phyloP scores from a whole-genome alignment of 2,888 invertebrate genomes.

The Thumatha senex region DNA sequence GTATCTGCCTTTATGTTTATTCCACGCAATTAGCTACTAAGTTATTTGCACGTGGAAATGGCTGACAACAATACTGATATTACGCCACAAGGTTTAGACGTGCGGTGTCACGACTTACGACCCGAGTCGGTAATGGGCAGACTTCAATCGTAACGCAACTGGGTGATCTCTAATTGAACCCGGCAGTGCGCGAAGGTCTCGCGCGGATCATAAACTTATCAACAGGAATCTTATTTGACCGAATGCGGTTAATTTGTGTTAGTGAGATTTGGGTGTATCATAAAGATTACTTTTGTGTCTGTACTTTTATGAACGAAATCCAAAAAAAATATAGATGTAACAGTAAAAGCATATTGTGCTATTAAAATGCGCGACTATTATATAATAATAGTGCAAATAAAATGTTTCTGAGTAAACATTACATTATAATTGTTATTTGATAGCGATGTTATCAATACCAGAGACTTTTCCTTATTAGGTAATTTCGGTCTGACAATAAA shows the following conservation, averaged over 20 bases:
- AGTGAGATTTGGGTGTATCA: slow-evolving; percentile 23
- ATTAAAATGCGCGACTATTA: too few species aligned
- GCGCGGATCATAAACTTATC: slow-evolving; percentile 44
- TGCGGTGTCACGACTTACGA: slow-evolving; percentile 71
- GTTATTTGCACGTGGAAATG: slow-evolving; percentile 62
- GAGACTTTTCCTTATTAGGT: too few species aligned
- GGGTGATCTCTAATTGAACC: slow-evolving; percentile 67
- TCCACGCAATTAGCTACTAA: slow-evolving; percentile 55
- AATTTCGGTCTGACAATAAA: too few species aligned
- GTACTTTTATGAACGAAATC: too few species aligned
- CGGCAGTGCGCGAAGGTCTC: slow-evolving; percentile 61
- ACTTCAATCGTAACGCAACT: slow-evolving; percentile 60
- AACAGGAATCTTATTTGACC: slow-evolving; percentile 40
- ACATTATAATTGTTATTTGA: not conserved
- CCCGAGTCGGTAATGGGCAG: slow-evolving; percentile 56
- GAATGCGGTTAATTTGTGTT: slow-evolving; percentile 30
- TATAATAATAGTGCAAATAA: too few species aligned
- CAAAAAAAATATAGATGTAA: too few species aligned
- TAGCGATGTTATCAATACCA: not conserved
- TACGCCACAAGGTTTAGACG: slow-evolving; percentile 63
- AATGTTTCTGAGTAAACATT: too few species aligned
- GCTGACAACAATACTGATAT: slow-evolving; percentile 59
- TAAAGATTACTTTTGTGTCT: slow-evolving; percentile 16
- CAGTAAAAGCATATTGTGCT: too few species aligned
- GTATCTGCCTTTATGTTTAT: slow-evolving; percentile 45